phyloP scores from a whole-genome alignment of 2,113 vertebrate species.

The Bubo blakistoni region DNA sequence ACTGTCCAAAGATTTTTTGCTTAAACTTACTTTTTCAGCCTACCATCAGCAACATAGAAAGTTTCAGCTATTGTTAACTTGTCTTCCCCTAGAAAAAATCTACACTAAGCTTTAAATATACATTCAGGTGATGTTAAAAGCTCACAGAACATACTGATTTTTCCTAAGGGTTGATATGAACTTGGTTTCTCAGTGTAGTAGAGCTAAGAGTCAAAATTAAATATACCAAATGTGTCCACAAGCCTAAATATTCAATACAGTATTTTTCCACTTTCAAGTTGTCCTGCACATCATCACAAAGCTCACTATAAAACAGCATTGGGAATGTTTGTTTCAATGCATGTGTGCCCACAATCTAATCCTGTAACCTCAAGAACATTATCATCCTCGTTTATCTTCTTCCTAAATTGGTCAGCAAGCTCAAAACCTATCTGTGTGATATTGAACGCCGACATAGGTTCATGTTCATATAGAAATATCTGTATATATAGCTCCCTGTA shows the following conservation, averaged over 20 bases:
- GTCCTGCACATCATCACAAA: background rate
- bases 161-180: background rate
- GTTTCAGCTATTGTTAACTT: background rate
- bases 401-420: background rate
- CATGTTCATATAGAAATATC: background rate
- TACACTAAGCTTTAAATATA: background rate
- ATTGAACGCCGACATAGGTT: background rate
- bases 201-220: background rate
- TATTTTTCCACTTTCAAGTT: background rate
- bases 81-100: background rate
- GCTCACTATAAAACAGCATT: background rate
- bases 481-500: background rate
- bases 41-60: background rate
- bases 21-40: background rate
- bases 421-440: background rate
- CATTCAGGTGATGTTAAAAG: background rate
- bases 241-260: background rate
- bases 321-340: background rate
- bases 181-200: background rate
- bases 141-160: background rate
- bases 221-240: background rate
- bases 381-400: background rate
- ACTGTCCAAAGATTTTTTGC: background rate
- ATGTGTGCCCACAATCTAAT: background rate
- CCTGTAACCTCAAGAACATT: background rate